A percentile compares a stretch with the other conserved stretches of the same genome.
Evolutionary conservation across 2,888 invertebrate species (phyloP).

Genomic region (Andrena praecox): DNA sequence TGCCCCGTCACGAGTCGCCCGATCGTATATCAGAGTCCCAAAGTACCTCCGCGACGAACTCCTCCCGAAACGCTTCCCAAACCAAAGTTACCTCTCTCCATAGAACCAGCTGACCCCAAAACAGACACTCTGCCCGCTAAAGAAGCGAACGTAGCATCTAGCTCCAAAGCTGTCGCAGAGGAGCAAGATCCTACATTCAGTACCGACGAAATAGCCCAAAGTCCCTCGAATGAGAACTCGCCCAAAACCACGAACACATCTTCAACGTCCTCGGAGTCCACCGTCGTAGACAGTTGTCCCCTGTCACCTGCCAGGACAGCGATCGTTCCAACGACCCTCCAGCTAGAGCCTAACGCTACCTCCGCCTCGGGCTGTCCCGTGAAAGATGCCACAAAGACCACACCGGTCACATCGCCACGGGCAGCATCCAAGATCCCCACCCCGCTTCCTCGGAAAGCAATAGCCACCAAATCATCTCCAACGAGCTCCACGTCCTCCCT

Average conservation of each 20-base stretch:
- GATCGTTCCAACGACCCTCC: slow-evolving; percentile 45
- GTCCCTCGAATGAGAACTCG: slow-evolving; percentile 37
- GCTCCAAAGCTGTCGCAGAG: slow-evolving; percentile 45
- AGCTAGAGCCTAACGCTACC: slow-evolving; percentile 55
- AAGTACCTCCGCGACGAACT: slow-evolving; percentile 78
- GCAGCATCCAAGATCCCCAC: slow-evolving; percentile 82
- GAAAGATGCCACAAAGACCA: slow-evolving; percentile 54
- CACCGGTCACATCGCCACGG: slow-evolving; percentile 70
- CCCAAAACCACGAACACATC: slow-evolving; percentile 14
- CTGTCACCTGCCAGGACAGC: slow-evolving; percentile 37
- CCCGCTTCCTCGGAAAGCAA: slow-evolving; percentile 79
- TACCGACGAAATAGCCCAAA: slow-evolving; percentile 29
- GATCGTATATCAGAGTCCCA: slow-evolving; percentile 81
- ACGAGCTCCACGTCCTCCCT: slow-evolving; percentile 61
- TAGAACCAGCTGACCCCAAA: slow-evolving; percentile 51
- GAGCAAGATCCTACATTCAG: slow-evolving; percentile 37
- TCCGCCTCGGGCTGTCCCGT: slow-evolving; percentile 29
- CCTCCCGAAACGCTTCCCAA: slow-evolving; percentile 74
- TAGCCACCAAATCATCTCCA: slow-evolving; percentile 64
- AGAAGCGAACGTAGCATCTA: slow-evolving; percentile 33
- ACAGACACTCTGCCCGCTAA: slow-evolving; percentile 48
- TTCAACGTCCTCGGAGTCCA: slow-evolving; percentile 26
- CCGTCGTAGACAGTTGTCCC: slow-evolving; percentile 29
- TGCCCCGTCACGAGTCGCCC: slow-evolving; percentile 71
- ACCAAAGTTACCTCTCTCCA: slow-evolving; percentile 53